Conservation (phyloP, 2,797 vertebrate species). For the Sternarchorhynchus goeldii region DNA sequence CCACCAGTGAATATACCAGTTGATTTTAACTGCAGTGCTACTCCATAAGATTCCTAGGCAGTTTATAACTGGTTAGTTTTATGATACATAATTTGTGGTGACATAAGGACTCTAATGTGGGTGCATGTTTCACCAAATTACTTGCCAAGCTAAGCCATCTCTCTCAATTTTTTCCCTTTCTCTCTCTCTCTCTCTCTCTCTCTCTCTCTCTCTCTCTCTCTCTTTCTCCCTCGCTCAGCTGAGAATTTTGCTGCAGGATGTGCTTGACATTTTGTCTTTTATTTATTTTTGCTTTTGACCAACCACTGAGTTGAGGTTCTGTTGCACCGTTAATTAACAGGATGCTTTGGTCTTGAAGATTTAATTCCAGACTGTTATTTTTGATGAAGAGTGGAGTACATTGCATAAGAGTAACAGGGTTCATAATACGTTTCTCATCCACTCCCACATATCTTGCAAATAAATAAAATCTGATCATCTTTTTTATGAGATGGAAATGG, state of each 20-base stretch:
- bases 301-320: conserved; percentile 36
- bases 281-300: conserved; percentile 44
- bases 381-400: conserved; percentile 3
- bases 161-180: neutral
- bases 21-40: conserved; percentile 59
- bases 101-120: conserved; percentile 44
- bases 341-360: conserved; percentile 28
- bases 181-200: neutral
- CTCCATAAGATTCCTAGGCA: conserved; percentile 40
- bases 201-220: neutral
- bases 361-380: conserved; percentile 35
- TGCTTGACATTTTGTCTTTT: conserved; percentile 33
- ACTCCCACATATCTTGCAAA: neutral
- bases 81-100: conserved; percentile 54
- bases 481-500: neutral
- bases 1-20: conserved; percentile 59
- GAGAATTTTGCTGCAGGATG: conserved; percentile 35
- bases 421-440: conserved; percentile 24
- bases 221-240: neutral
- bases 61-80: conserved; percentile 47
- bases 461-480: neutral
- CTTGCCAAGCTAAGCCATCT: neutral
- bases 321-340: conserved; percentile 41
- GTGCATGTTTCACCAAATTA: neutral
- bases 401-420: conserved; percentile 23